Evolutionary conservation across 92 coral and sea anemone genomes (phyloP), one percentile per base, ranked within the genome.

Genomic region (Porites divaricata): DNA sequence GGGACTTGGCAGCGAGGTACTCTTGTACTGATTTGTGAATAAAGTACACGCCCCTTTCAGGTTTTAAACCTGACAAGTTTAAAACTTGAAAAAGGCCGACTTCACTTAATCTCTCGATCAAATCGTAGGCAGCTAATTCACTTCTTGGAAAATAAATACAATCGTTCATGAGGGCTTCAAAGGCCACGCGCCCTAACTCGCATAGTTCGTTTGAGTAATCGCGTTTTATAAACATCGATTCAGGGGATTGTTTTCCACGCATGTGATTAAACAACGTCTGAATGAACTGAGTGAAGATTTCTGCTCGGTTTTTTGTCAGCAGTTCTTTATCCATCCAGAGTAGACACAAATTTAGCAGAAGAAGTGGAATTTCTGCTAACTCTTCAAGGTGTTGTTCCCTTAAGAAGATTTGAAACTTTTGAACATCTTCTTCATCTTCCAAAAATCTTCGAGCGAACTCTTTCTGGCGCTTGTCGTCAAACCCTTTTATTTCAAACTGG

Each of bases 1-100:
- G 58, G 15, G 15, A 53, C 58, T 23, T 24, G 1, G 78, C 78
- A 0, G 49, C 66, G 0, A 74, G 78, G 48, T 2, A 74, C 14
- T 74, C 78, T 12, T 54, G 78, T 56, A 74, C 12, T 0, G 78
- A 74, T 15, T 74, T 74, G 22, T 74, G 78, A 22, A 74, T 53
- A 56, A 14, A 28, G n/a, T 35, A 70, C 1, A 70, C n/a, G n/a
- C 54, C n/a, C 23, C 45, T 26, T 11, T 70, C 49, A 19, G 52
- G 57, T 6, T 70, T 35, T n/a, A 35, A 3, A 70, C 52, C 45
- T 19, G 75, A 35, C 9, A 45, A 11, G 14, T 70, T 70, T 54
- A 35, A 48, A 15, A 48, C 2, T 26, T 70, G 52, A 70, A 70
- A 15, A 13, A 70, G 21, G 19, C 75, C 75, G 3, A 35, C 16